Base-by-base conservation (phyloP, 1,140 invertebrate species). In the Charaxes varanes region DNA sequence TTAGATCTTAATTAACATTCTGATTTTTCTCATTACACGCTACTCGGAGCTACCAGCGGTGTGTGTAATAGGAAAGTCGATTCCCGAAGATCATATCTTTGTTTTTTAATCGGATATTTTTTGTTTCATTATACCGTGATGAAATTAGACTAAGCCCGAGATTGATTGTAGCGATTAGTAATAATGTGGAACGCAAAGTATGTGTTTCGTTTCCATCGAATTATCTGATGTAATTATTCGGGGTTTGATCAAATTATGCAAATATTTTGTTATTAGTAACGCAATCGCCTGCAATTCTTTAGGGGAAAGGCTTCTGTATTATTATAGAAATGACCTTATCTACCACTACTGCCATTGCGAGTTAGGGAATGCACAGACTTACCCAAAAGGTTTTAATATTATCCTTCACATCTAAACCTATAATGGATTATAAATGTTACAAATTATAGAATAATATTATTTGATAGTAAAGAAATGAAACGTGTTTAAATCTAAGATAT, bases 1-100 rank as follows among this genome's bases (percentile, higher is more conserved):
- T 82, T 82, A 78, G 71, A 74, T 79, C 74, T 76, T 79, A 79
- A 82, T 82, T 79, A 82, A 79, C 71, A 78, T 79, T 79, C 63
- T 68, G 68, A 66, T 76, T 53, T 47, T 82, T 82, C 74, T 82
- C 73, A 82, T 82, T 82, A 79, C 73, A 79, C 74, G 78, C 69
- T 82, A 62, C 68, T 72, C 74, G 17, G 53, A 53, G 74, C 69
- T 78, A 78, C 73, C 57, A 70, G 58, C 63, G 53, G 62, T 53
- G 56, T 64, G 54, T 52, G 57, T 77, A 70, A 77, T 79, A 73
- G 63, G 62, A 77, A 77, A 77, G 64, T 77, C 49, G 51, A 64
- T 64, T 68, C 62, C 51, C 46, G 31, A 52, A 54, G 56, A 55
- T 58, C 43, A 54, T 70, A 79, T 79, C 70, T 65, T 48, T 45